phyloP scores from a whole-genome alignment of 2,888 invertebrate species.

The Trachelus iudaicus region DNA sequence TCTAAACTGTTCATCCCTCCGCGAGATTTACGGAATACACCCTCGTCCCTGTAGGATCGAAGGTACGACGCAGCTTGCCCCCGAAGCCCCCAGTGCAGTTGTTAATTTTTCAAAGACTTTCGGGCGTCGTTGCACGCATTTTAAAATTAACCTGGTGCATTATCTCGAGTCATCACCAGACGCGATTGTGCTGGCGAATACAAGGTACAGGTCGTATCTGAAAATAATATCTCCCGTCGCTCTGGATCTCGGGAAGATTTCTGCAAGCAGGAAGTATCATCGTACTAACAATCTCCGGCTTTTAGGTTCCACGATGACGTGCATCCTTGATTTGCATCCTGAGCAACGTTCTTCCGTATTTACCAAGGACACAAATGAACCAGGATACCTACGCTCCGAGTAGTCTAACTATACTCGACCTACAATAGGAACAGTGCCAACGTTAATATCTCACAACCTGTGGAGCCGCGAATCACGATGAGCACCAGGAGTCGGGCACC shows the following conservation, averaged over 20 bases:
- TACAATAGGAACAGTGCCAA: neutral
- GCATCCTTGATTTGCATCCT: neutral
- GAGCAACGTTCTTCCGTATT: neutral
- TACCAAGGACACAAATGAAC: neutral
- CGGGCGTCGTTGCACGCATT: neutral
- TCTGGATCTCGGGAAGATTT: neutral
- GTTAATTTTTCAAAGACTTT: neutral
- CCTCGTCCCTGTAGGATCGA: neutral
- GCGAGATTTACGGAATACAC: neutral
- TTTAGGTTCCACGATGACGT: neutral
- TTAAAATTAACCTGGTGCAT: conserved; percentile 44
- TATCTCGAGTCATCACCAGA: conserved; percentile 26
- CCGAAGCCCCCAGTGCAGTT: neutral
- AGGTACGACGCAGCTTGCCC: neutral
- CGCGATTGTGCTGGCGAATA: neutral
- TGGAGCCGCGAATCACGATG: neutral
- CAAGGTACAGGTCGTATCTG: neutral
- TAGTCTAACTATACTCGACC: neutral
- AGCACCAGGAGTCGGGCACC: neutral
- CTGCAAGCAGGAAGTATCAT: neutral
- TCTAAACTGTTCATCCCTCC: no score
- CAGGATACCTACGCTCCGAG: neutral
- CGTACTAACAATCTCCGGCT: neutral
- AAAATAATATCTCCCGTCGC: neutral
- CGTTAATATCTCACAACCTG: neutral